Evolutionary conservation across 2,113 vertebrate species (phyloP).

Genomic region (Saccopteryx leptura): DNA sequence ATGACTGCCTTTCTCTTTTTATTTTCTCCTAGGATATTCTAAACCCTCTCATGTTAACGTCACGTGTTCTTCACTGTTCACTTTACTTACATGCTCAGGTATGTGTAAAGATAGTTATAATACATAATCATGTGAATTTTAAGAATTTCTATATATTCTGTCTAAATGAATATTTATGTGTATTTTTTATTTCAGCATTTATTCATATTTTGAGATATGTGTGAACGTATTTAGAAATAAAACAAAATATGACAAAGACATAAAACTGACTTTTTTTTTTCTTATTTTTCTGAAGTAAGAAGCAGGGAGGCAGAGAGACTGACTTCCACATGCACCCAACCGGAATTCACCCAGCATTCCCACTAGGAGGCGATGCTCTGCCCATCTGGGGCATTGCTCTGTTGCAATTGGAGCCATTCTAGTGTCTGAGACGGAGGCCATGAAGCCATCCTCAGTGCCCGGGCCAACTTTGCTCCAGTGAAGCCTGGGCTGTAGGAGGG

Average conservation of each 20-base stretch:
- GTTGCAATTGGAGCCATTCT: too few species aligned
- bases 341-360: too few species aligned
- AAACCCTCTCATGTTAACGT: not conserved
- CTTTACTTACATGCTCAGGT: not conserved
- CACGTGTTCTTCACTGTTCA: not conserved
- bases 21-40: not conserved
- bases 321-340: too few species aligned
- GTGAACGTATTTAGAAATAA: constrained; percentile 13
- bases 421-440: too few species aligned
- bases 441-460: too few species aligned
- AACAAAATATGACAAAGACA: constrained; percentile 29
- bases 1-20: not conserved
- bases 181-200: not conserved
- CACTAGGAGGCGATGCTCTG: too few species aligned
- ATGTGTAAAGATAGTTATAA: not conserved
- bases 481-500: too few species aligned
- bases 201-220: not conserved
- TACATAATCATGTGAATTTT: not conserved
- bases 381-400: too few species aligned
- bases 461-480: too few species aligned
- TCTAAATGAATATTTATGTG: not conserved
- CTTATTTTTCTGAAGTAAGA: too few species aligned
- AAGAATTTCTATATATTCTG: not conserved
- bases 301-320: too few species aligned
- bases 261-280: not conserved